A percentile compares a stretch with the other conserved stretches of the same genome.
Evolutionary conservation across 2,888 invertebrate genomes (phyloP).

Genomic region (Oxytorus armatus): DNA sequence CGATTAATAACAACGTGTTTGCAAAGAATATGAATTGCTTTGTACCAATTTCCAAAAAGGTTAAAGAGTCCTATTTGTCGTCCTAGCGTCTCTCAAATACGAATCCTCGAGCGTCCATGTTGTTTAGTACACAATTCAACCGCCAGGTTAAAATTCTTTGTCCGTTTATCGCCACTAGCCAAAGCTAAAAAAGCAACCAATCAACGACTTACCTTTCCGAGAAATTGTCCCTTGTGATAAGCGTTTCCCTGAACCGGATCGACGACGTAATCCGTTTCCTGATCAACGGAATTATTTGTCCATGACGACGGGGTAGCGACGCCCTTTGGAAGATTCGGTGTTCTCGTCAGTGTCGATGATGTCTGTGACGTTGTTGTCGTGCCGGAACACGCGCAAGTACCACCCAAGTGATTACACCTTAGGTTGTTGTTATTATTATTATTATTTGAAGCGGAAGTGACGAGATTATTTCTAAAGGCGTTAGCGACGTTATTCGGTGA

Average conservation of each 20-base stretch:
- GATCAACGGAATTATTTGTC: constrained; percentile 73
- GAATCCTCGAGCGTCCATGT: neutral
- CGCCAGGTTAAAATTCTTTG: too few relatives aligned
- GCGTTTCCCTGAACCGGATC: constrained; percentile 81
- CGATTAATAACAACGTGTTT: too few relatives aligned
- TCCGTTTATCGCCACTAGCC: neutral
- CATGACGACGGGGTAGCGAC: constrained; percentile 74
- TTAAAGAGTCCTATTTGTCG: too few relatives aligned
- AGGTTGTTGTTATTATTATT: constrained; percentile 45
- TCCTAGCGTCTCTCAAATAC: too few relatives aligned
- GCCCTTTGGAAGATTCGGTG: constrained; percentile 52
- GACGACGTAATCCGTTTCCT: constrained; percentile 79
- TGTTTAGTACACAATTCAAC: neutral
- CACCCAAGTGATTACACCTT: constrained; percentile 60
- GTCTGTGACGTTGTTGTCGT: constrained; percentile 58
- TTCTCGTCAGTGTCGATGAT: constrained; percentile 61
- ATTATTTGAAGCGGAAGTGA: constrained; percentile 37
- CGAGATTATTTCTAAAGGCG: constrained; percentile 52
- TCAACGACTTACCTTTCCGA: constrained; percentile 78
- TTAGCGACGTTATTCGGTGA: constrained; percentile 47
- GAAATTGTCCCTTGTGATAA: constrained; percentile 80
- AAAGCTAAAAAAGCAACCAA: neutral
- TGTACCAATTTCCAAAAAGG: too few relatives aligned
- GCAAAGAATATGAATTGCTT: too few relatives aligned
- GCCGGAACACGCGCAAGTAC: constrained; percentile 56